Evolutionary conservation across 2,797 vertebrate genomes (phyloP).

Genomic region (Delichon dasypus): DNA sequence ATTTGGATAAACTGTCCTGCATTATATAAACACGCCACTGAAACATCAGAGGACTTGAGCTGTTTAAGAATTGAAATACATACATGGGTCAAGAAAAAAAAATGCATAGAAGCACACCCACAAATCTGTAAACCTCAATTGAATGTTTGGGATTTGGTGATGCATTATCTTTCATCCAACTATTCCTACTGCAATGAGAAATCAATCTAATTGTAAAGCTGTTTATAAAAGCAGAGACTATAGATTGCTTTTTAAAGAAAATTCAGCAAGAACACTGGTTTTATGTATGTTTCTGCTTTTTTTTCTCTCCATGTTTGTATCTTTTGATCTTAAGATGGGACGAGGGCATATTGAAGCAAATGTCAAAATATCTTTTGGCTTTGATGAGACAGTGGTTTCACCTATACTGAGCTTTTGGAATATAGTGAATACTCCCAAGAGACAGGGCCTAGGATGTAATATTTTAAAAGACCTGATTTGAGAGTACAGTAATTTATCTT

Average conservation of each 20-base stretch:
- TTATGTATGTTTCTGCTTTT: neutral
- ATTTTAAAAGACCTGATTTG: neutral
- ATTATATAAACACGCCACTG: slow-evolving; percentile 18
- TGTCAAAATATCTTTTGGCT: neutral
- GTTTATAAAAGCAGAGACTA: neutral
- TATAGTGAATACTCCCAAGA: neutral
- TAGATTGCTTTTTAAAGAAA: neutral
- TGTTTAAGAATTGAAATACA: neutral
- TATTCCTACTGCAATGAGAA: neutral
- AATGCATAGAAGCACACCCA: neutral
- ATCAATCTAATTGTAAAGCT: neutral
- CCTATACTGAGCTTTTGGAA: neutral
- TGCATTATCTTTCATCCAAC: fast-evolving
- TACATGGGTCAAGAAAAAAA: neutral
- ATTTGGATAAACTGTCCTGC: slow-evolving; percentile 52
- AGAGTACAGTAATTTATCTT: neutral
- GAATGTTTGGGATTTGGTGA: neutral
- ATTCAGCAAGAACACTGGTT: neutral
- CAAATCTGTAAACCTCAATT: neutral
- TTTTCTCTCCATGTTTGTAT: neutral
- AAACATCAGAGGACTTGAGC: neutral
- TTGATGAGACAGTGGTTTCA: neutral
- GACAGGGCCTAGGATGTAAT: neutral
- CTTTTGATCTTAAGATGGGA: neutral
- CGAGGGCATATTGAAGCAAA: neutral